A percentile compares a stretch with the other conserved stretches of the same genome.
These are phyloP conservation scores for Heloderma charlesbogerti DNA, from an alignment of 2,113 vertebrate species.

Conservation along the genomic window DNA sequence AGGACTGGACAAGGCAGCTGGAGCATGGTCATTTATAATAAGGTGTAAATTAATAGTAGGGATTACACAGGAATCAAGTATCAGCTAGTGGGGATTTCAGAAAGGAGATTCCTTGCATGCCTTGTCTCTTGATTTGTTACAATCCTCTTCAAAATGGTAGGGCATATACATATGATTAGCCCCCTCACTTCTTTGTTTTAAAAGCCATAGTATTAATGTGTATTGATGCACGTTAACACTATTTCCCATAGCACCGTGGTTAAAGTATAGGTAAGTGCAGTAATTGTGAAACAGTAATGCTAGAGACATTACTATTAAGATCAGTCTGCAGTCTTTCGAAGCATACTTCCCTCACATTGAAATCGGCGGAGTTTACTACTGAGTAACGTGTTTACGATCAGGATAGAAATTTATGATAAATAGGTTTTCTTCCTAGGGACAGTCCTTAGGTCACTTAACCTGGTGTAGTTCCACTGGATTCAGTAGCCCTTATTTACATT, in stretches of 20 bases:
- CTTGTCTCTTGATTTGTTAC: background rate
- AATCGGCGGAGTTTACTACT: background rate
- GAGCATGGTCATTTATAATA: background rate
- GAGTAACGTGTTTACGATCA: background rate
- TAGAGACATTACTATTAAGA: background rate
- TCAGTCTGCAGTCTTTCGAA: background rate
- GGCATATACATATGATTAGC: background rate
- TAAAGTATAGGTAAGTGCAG: background rate
- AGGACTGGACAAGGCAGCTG: background rate
- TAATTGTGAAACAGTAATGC: background rate
- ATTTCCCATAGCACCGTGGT: background rate
- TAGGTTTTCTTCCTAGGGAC: background rate
- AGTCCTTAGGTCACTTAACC: background rate
- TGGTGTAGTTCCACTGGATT: background rate
- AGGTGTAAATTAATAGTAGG: background rate
- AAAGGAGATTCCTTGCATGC: background rate
- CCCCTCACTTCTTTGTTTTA: background rate
- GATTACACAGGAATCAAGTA: background rate
- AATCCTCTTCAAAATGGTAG: background rate
- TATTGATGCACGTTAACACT: too few species aligned
- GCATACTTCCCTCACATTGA: background rate
- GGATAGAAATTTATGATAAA: background rate
- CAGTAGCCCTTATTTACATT: background rate
- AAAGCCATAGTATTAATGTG: background rate
- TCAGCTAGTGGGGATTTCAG: background rate